Evolutionary conservation across 2,113 vertebrate genomes (phyloP).

Genomic region (Siniperca chuatsi): DNA sequence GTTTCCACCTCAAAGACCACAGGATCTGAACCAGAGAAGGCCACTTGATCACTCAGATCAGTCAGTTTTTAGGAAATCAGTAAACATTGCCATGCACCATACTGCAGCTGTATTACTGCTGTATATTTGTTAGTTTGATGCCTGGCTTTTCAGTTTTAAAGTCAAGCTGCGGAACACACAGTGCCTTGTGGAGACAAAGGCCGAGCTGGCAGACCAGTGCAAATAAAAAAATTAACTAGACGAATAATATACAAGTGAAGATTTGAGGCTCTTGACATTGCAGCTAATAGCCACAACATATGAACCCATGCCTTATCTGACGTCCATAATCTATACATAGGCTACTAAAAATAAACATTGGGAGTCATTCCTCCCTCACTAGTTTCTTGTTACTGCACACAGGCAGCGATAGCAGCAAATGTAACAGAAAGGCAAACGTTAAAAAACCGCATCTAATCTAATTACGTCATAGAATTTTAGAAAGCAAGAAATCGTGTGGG

Average conservation of each 20-base stretch:
- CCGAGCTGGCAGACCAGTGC: conserved; percentile 58
- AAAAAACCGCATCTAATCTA: conserved; percentile 60
- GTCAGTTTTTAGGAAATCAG: conserved; percentile 49
- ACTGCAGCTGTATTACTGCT: conserved; percentile 46
- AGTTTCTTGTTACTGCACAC: conserved; percentile 66
- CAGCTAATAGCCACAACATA: conserved; percentile 45
- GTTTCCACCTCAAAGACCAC: conserved; percentile 53
- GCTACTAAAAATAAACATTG: conserved; percentile 52
- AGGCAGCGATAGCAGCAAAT: conserved; percentile 66
- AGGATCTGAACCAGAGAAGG: conserved; percentile 74
- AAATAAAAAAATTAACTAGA: conserved; percentile 41
- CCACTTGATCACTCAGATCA: conserved; percentile 64
- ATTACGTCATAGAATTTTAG: conserved; percentile 9
- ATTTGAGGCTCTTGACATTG: conserved; percentile 46
- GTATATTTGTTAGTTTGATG: conserved; percentile 44
- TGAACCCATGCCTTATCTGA: conserved; percentile 48
- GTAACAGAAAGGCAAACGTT: conserved; percentile 58
- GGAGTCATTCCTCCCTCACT: conserved; percentile 57
- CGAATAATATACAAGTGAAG: conserved; percentile 23
- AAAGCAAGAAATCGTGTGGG: conserved; percentile 40
- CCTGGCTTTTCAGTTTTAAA: conserved; percentile 52
- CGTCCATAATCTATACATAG: conserved; percentile 38
- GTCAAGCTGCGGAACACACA: conserved; percentile 35
- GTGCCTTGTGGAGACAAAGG: conserved; percentile 46
- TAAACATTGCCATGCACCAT: conserved; percentile 73